Evolutionary conservation across 2,113 vertebrate genomes (phyloP).

Genomic region (Trochalopteron elliotii): DNA sequence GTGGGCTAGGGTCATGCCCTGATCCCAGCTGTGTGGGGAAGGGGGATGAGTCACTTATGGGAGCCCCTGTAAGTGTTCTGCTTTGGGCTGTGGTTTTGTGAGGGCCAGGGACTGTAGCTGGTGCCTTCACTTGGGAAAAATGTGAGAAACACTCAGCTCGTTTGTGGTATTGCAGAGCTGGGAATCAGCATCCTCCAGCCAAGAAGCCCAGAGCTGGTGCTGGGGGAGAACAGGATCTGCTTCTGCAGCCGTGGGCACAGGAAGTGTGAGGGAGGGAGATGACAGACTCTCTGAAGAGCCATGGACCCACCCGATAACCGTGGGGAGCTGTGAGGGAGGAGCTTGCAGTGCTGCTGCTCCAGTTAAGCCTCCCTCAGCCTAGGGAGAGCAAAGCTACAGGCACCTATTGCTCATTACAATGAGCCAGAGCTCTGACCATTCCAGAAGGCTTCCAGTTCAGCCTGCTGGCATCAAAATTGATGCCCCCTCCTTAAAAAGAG

Average conservation of each 20-base stretch:
- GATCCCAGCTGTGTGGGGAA: neutral
- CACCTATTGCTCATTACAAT: fast-evolving
- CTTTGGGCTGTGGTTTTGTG: neutral
- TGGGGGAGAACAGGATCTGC: neutral
- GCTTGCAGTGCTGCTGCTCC: neutral
- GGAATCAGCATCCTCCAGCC: neutral
- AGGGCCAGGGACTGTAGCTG: neutral
- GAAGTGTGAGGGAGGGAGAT: neutral
- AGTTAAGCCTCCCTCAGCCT: neutral
- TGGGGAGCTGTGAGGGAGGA: neutral
- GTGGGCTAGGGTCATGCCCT: neutral
- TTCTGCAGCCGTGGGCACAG: neutral
- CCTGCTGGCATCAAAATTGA: neutral
- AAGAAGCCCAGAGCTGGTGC: neutral
- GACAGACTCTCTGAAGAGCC: neutral
- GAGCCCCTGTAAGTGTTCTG: neutral
- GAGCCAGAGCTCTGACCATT: neutral
- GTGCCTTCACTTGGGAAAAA: neutral
- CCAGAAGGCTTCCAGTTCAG: neutral
- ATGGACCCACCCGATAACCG: fast-evolving
- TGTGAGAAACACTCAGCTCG: neutral
- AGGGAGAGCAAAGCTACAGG: fast-evolving
- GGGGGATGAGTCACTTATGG: neutral
- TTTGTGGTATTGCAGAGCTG: neutral
- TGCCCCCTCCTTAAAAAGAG: neutral